phyloP scores from a whole-genome alignment of 2,888 invertebrate species.

The Sturmia bella region DNA sequence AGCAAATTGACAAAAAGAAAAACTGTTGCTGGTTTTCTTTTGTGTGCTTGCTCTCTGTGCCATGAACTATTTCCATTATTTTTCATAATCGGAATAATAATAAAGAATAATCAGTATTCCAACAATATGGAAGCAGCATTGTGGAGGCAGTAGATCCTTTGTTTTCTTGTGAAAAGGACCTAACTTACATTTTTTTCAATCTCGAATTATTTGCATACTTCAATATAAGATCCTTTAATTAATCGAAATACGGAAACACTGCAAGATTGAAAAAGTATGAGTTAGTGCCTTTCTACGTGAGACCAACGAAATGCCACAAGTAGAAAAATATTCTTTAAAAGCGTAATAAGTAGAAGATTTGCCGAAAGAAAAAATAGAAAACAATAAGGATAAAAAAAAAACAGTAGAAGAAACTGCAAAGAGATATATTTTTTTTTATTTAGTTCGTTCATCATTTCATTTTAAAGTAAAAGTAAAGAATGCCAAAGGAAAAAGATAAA shows the following conservation, averaged over 20 bases:
- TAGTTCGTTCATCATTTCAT: too few relatives aligned
- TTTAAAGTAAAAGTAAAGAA: too few relatives aligned
- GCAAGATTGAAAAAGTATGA: too few relatives aligned
- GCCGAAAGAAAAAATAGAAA: neutral
- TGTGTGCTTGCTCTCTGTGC: constrained; percentile 13
- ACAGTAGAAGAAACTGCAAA: neutral
- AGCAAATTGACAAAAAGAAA: constrained; percentile 28
- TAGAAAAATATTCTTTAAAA: neutral
- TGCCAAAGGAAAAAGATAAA: too few relatives aligned
- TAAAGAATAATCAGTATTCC: constrained; percentile 29
- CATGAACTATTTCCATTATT: constrained; percentile 47
- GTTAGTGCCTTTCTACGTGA: too few relatives aligned
- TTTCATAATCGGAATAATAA: constrained; percentile 23
- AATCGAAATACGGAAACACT: too few relatives aligned
- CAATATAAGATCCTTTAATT: too few relatives aligned
- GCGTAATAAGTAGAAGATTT: constrained; percentile 24
- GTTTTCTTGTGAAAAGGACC: too few relatives aligned
- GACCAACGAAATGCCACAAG: neutral
- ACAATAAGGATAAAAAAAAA: neutral
- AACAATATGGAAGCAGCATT: constrained; percentile 1
- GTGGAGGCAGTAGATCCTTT: neutral
- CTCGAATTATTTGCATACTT: too few relatives aligned
- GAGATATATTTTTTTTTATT: too few relatives aligned
- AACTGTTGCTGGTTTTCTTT: constrained; percentile 43
- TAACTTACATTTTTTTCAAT: too few relatives aligned